Base-by-base conservation (phyloP, 2,888 invertebrate genomes). In the Pristionchus arcanus region DNA sequence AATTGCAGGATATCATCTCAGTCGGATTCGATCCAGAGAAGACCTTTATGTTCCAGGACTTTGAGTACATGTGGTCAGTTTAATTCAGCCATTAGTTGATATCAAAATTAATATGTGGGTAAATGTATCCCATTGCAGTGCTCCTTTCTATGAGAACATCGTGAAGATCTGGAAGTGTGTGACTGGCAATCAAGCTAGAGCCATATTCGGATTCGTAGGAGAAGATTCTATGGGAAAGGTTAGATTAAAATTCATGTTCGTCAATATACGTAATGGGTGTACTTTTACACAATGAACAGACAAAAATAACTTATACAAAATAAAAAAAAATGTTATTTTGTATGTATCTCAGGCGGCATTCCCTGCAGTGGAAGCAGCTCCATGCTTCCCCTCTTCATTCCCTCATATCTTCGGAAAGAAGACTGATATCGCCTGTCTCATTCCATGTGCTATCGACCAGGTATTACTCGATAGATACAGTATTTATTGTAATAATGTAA, bases 361-460 rank as follows among this genome's bases (percentile, higher is more conserved):
- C 96, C 99, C 99, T 0, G 97, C 98, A 0, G 97, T 98, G 63
- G 98, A 99, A 96, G 99, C 99, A 0, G 98, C 98, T 0, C 99
- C 99, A 0, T 97, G 94, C 90, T 95, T 95, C 90, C 95, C 96
- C 87, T 94, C 95, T 19, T 92, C 92, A 25, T 96, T 96, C 92
- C 95, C 95, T 28, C 94, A 94, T 49, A 93, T 95, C 77, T 95
- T 95, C 91, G 95, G 95, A 90, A 94, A 97, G 87, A 97, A 97
- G 94, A 97, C 97, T 94, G 97, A 97, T 93, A 96, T 98, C 84
- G 97, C 97, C 7, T 97, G 97, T 94, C 96, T 98, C 5, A 98
- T 99, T 91, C 99, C 99, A 0, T 99, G 99, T 96, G 99, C 98
- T 16, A 99, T 99, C 92, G 99, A 99, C 96, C 99, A 99, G 96